A percentile compares a stretch with the other conserved stretches of the same genome.
Conservation (phyloP, 2,113 vertebrate genomes). For the Odobenus rosmarus region DNA sequence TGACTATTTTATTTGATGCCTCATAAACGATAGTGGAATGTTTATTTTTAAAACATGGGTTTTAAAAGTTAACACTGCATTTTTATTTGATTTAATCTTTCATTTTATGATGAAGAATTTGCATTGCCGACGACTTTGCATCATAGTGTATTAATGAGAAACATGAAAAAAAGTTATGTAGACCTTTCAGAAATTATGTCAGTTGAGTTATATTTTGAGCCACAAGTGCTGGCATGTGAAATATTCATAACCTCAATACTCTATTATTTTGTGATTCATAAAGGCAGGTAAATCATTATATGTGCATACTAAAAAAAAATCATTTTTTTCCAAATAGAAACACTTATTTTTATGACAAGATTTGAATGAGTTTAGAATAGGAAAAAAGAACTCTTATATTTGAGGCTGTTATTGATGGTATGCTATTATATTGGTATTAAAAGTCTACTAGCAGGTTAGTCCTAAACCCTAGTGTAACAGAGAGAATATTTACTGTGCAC, state of each 20-base stretch:
- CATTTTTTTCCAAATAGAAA: not conserved
- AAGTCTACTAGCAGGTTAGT: not conserved
- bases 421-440: not conserved
- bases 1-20: not conserved
- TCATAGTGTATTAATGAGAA: constrained; percentile 13
- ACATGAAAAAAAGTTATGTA: not conserved
- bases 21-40: constrained; percentile 32
- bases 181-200: not conserved
- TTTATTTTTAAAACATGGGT: constrained; percentile 43
- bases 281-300: not conserved
- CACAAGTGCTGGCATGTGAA: not conserved
- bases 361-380: not conserved
- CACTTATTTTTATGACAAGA: not conserved
- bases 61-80: constrained; percentile 45
- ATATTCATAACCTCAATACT: not conserved
- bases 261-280: not conserved
- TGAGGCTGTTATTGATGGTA: not conserved
- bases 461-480: rapidly evolving
- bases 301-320: not conserved
- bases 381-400: not conserved
- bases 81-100: constrained; percentile 59
- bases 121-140: constrained; percentile 15
- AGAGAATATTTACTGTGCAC: not conserved
- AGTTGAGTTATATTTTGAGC: not conserved
- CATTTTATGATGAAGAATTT: constrained; percentile 43